phyloP scores from a whole-genome alignment of 2,113 vertebrate genomes.

The Bothrops jararaca region DNA sequence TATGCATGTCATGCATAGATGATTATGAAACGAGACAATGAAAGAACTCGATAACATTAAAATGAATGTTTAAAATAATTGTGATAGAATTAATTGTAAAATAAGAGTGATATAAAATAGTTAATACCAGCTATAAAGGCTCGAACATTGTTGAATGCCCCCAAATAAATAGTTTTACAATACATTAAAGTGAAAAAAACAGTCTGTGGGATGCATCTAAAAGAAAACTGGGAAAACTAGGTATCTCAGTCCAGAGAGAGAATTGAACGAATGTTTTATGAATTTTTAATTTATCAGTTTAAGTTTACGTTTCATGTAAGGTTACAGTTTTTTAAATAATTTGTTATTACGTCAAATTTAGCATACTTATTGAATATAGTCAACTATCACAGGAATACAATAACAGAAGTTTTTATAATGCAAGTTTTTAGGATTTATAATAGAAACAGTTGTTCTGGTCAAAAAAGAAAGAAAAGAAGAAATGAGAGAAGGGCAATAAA shows the following conservation, averaged over 20 bases:
- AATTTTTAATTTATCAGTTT: neutral
- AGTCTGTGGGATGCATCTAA: neutral
- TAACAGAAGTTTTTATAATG: neutral
- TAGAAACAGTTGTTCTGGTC: neutral
- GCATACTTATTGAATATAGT: neutral
- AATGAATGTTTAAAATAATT: neutral
- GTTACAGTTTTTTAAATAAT: neutral
- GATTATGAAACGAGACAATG: neutral
- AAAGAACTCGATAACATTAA: neutral
- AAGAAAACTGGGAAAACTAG: neutral
- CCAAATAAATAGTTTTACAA: neutral
- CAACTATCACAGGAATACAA: neutral
- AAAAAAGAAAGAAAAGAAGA: neutral
- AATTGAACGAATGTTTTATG: neutral
- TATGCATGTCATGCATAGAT: neutral
- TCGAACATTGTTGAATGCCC: neutral
- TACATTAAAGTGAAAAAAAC: neutral
- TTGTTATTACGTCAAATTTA: neutral
- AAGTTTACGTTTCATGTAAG: neutral
- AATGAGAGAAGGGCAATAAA: neutral
- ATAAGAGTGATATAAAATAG: neutral
- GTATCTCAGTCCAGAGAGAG: neutral
- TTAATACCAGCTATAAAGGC: neutral
- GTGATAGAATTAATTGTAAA: neutral
- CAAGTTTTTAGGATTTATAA: neutral